These are phyloP conservation scores for Limnephilus auricula DNA, from an alignment of 2,888 invertebrate species.

Conservation along the genomic window DNA sequence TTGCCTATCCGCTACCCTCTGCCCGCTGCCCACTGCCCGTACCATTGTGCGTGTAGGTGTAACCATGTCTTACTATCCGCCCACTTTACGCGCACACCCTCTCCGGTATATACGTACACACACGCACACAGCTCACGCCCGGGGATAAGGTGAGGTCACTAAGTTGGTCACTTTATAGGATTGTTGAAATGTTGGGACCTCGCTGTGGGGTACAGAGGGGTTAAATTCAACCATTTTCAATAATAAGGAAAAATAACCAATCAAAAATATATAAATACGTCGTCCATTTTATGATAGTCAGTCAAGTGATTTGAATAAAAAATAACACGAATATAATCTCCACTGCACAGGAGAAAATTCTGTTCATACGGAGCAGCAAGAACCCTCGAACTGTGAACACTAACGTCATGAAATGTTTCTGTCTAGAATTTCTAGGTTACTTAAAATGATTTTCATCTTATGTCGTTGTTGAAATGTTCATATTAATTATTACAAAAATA, in stretches of 20 bases:
- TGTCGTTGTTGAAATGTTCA: background rate
- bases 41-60: constrained; percentile 32
- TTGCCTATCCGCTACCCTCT: constrained; percentile 49
- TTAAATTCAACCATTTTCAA: constrained; percentile 23
- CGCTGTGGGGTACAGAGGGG: constrained; percentile 30
- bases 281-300: no score
- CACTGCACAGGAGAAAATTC: background rate
- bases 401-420: background rate
- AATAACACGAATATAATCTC: background rate
- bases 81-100: constrained; percentile 33
- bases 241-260: background rate
- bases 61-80: constrained; percentile 33
- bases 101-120: background rate
- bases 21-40: background rate
- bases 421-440: background rate
- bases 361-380: background rate
- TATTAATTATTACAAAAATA: background rate
- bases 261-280: no score
- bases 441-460: no score
- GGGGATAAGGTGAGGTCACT: constrained; percentile 63
- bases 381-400: background rate
- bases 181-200: constrained; percentile 61
- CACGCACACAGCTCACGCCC: constrained; percentile 45
- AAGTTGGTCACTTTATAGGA: constrained; percentile 64
- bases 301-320: background rate